phyloP scores from a whole-genome alignment of 2,888 invertebrate species.

The Himalopsyche japonica region DNA sequence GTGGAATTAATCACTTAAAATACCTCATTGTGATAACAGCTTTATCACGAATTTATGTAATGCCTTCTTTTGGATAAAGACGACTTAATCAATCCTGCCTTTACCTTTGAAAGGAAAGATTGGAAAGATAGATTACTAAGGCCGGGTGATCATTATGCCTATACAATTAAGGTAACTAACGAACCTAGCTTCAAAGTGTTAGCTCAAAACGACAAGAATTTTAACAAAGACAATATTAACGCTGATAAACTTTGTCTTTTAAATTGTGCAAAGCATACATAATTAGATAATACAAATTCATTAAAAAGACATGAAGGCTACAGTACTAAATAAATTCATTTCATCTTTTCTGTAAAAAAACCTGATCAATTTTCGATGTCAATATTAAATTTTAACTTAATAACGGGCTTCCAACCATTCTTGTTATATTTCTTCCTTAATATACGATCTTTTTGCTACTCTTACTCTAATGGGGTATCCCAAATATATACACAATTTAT shows the following conservation, averaged over 20 bases:
- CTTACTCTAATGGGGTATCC: too few species aligned
- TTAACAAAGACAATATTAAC: not conserved
- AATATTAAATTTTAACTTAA: too few species aligned
- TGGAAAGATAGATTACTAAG: not conserved
- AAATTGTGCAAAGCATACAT: not conserved
- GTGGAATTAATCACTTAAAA: not conserved
- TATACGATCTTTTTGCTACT: too few species aligned
- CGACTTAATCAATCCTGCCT: not conserved
- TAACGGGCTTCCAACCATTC: too few species aligned
- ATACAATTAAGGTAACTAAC: not conserved
- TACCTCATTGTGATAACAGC: not conserved
- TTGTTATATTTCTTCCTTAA: too few species aligned
- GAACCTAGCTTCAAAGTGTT: not conserved
- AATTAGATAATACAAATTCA: not conserved
- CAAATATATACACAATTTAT: too few species aligned
- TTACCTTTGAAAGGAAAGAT: not conserved
- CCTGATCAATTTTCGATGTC: too few species aligned
- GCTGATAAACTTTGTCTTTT: not conserved
- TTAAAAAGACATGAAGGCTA: not conserved
- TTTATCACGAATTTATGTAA: not conserved
- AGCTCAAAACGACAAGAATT: not conserved
- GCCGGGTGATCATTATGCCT: not conserved
- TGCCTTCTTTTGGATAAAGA: not conserved
- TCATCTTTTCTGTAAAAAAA: too few species aligned
- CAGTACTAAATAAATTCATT: too few species aligned